Evolutionary conservation across 2,797 vertebrate species (phyloP).

Genomic region (Amblyraja radiata): DNA sequence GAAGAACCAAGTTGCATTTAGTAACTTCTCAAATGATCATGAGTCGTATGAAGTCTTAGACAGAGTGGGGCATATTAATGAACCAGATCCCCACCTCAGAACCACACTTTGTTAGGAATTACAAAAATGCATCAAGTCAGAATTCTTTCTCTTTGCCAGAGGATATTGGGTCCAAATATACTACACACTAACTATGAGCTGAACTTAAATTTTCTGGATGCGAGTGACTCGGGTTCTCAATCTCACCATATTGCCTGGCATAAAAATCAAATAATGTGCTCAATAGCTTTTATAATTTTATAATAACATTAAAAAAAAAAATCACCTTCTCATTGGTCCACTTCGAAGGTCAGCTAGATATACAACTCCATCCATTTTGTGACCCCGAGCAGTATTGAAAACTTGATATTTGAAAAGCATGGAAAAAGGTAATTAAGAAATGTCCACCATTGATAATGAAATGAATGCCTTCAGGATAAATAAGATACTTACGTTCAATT

Average conservation of each 20-base stretch:
- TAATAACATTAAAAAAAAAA: not conserved
- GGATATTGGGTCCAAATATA: not conserved
- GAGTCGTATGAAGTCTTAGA: not conserved
- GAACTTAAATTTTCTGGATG: not conserved
- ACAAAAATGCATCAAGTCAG: not conserved
- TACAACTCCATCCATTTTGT: constrained; percentile 54
- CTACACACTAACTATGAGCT: not conserved
- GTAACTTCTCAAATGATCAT: not conserved
- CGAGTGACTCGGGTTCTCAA: not conserved
- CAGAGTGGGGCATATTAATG: not conserved
- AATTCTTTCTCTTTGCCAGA: not conserved
- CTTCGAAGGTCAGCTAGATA: constrained; percentile 57
- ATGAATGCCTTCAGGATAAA: constrained; percentile 1
- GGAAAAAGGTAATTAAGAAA: not conserved
- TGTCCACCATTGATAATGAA: not conserved
- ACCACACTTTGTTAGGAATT: not conserved
- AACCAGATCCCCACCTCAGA: not conserved
- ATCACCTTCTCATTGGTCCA: constrained; percentile 55
- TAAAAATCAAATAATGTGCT: not conserved
- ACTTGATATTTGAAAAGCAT: constrained; percentile 44
- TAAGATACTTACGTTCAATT: constrained; percentile 51
- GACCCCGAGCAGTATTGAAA: constrained; percentile 56
- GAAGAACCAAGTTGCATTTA: not conserved
- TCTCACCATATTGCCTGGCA: not conserved
- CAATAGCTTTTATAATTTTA: not conserved